Conservation (phyloP, 2,797 vertebrate genomes). For the Oophaga sylvatica region DNA sequence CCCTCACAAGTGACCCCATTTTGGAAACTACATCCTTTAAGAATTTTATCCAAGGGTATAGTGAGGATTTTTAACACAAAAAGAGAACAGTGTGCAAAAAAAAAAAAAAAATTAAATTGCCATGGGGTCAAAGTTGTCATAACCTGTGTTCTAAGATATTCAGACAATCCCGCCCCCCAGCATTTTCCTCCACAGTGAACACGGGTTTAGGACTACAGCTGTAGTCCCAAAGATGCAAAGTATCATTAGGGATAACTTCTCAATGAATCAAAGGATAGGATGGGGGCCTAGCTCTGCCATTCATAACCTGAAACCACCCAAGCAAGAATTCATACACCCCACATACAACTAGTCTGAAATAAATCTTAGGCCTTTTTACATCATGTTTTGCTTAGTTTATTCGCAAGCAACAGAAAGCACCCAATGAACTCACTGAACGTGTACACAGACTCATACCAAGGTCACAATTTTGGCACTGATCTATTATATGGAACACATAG, state of each 20-base stretch:
- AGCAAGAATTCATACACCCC: background rate
- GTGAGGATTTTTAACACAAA: too few species aligned
- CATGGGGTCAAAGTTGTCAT: constrained; percentile 5
- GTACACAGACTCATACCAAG: too few species aligned
- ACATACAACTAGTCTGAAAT: background rate
- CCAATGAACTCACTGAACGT: too few species aligned
- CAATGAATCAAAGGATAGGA: background rate
- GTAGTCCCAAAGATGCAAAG: background rate
- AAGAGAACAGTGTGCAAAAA: background rate
- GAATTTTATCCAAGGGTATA: too few species aligned
- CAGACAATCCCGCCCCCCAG: background rate
- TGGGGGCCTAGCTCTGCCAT: too few species aligned
- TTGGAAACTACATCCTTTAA: too few species aligned
- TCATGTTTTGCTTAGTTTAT: too few species aligned
- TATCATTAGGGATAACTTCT: background rate
- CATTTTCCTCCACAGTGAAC: background rate
- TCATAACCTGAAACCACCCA: background rate
- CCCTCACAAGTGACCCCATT: too few species aligned
- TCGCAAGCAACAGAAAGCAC: too few species aligned
- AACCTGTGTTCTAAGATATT: background rate
- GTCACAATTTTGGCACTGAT: too few species aligned
- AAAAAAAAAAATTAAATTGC: background rate
- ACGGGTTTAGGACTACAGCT: background rate
- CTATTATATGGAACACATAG: too few species aligned
- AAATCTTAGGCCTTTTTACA: too few species aligned